Conservation (phyloP, 2,888 invertebrate species). For the Heliconius erato region DNA sequence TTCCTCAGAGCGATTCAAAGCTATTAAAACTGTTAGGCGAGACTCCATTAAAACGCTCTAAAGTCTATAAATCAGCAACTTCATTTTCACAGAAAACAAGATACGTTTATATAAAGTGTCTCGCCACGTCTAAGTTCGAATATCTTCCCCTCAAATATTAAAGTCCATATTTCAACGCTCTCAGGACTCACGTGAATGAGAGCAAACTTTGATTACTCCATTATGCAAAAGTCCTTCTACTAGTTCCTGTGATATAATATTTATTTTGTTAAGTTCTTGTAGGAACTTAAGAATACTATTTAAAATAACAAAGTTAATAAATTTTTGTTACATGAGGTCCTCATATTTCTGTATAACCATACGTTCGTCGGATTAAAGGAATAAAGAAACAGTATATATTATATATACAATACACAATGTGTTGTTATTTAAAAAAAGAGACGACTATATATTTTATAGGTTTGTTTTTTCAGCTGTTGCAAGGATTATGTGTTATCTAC, state of each 20-base stretch:
- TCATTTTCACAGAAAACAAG: conserved; percentile 50
- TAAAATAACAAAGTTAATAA: no score
- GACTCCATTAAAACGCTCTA: conserved; percentile 53
- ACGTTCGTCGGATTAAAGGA: no score
- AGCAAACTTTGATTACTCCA: conserved; percentile 42
- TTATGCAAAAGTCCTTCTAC: conserved; percentile 36
- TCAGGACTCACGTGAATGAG: conserved; percentile 40
- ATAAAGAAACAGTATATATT: no score
- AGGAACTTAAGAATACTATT: not conserved
- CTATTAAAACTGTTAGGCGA: conserved; percentile 51
- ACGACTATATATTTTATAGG: no score
- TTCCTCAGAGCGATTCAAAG: conserved; percentile 42
- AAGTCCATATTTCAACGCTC: conserved; percentile 49
- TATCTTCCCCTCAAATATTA: conserved; percentile 46
- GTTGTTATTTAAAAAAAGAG: no score
- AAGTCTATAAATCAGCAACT: conserved; percentile 63
- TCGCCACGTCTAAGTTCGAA: conserved; percentile 43
- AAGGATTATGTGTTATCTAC: no score
- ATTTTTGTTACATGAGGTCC: no score
- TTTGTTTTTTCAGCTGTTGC: no score
- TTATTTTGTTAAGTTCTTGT: not conserved
- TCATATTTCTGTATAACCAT: no score
- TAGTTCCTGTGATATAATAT: not conserved
- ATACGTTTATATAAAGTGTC: conserved; percentile 42
- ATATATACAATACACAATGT: no score